Evolutionary conservation across 2,888 invertebrate genomes (phyloP).

Genomic region (Platycheirus rosarum): DNA sequence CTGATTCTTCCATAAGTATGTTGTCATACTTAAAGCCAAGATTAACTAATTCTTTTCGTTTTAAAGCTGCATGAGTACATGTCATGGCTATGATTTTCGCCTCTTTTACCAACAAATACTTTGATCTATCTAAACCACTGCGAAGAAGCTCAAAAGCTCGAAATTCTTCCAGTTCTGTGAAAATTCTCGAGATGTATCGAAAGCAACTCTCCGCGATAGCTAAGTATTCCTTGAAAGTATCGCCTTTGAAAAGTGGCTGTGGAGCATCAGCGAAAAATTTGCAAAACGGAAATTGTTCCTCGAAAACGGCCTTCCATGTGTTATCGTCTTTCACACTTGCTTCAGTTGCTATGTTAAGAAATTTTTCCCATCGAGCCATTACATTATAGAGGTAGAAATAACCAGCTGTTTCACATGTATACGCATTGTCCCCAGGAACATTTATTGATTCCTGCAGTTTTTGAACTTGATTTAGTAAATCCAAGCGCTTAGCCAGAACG

Average conservation of each 20-base stretch:
- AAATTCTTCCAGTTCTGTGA: conserved; percentile 98
- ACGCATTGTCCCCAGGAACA: conserved; percentile 94
- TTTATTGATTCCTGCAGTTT: conserved; percentile 93
- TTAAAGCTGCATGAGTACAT: conserved; percentile 99
- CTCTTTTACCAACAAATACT: conserved; percentile 98
- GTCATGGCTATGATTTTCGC: conserved; percentile 99
- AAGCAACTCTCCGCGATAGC: conserved; percentile 96
- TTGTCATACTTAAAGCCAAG: conserved; percentile 99
- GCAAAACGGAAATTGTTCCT: conserved; percentile 95
- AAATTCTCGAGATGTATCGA: conserved; percentile 96
- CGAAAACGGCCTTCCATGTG: conserved; percentile 83
- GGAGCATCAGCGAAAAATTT: conserved; percentile 97
- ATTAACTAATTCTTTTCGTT: conserved; percentile 97
- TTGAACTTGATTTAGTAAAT: conserved; percentile 93
- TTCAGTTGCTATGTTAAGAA: conserved; percentile 83
- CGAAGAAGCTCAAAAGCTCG: conserved; percentile 98
- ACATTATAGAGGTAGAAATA: conserved; percentile 98
- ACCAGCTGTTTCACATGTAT: conserved; percentile 99
- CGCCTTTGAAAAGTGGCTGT: conserved; percentile 93
- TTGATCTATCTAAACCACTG: conserved; percentile 97
- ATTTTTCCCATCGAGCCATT: conserved; percentile 95
- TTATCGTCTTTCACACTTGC: conserved; percentile 67
- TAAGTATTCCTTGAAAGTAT: conserved; percentile 90
- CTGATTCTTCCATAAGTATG: conserved; percentile 99
- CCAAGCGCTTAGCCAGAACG: conserved; percentile 95